Evolutionary conservation across 2,888 invertebrate genomes (phyloP).

Genomic region (Polia nebulosa): DNA sequence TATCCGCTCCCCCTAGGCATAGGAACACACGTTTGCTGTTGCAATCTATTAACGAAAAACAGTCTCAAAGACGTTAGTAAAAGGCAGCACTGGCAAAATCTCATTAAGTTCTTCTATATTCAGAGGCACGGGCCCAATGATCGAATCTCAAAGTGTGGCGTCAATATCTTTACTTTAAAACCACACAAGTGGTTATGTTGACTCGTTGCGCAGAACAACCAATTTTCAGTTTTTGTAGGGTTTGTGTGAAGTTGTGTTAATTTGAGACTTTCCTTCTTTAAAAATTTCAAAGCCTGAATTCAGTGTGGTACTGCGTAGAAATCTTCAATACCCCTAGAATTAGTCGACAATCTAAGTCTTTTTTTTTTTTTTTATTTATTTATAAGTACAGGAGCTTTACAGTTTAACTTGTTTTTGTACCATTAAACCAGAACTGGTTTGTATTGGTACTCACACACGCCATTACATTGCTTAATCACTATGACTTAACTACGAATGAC

Average conservation of each 20-base stretch:
- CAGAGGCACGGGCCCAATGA: conserved; percentile 39
- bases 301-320: too few relatives aligned
- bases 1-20: too few relatives aligned
- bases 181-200: conserved; percentile 44
- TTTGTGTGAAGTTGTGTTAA: conserved; percentile 3
- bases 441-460: too few relatives aligned
- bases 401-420: too few relatives aligned
- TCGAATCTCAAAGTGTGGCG: conserved; percentile 35
- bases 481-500: too few relatives aligned
- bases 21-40: too few relatives aligned
- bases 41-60: neutral
- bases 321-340: too few relatives aligned
- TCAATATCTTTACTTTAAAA: conserved; percentile 56
- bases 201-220: conserved; percentile 53
- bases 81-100: neutral
- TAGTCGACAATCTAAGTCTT: too few relatives aligned
- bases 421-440: too few relatives aligned
- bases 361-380: too few relatives aligned
- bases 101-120: conserved; percentile 46
- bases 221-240: conserved; percentile 61
- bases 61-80: neutral
- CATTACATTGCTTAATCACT: too few relatives aligned
- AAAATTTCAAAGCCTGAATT: neutral
- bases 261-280: conserved; percentile 9
- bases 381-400: too few relatives aligned